Evolutionary conservation across 2,113 vertebrate species (phyloP).

Genomic region (Notiomystis cincta): DNA sequence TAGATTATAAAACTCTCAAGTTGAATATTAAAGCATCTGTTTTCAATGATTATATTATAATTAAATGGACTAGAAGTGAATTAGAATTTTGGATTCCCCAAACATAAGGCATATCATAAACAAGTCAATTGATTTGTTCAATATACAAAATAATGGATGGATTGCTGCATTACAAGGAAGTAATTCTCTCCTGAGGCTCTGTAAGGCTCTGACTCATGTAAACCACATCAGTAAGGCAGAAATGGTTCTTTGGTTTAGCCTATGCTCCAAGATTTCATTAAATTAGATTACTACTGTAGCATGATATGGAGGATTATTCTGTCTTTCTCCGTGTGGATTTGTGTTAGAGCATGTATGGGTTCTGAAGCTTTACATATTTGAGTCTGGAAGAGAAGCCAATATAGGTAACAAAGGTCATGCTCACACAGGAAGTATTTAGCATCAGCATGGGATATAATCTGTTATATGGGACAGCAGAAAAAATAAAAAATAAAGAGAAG

Average conservation of each 20-base stretch:
- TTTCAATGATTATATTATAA: slow-evolving; percentile 67
- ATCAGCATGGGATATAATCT: neutral
- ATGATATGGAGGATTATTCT: neutral
- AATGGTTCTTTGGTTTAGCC: slow-evolving; percentile 30
- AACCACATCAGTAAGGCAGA: slow-evolving; percentile 43
- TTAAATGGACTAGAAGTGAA: slow-evolving; percentile 68
- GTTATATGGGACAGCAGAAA: neutral
- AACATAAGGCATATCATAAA: slow-evolving; percentile 57
- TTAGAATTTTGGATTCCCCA: slow-evolving; percentile 60
- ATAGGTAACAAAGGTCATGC: neutral
- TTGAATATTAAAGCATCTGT: slow-evolving; percentile 71
- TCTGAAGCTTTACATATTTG: neutral
- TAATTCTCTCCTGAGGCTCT: slow-evolving; percentile 1
- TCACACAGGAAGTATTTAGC: neutral
- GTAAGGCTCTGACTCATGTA: no score
- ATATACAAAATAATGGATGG: slow-evolving; percentile 39
- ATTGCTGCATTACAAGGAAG: slow-evolving; percentile 25
- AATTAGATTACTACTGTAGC: slow-evolving; percentile 1
- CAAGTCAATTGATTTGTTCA: slow-evolving; percentile 56
- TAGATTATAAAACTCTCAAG: slow-evolving; percentile 66
- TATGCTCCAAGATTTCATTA: slow-evolving; percentile 9
- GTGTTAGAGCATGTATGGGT: neutral
- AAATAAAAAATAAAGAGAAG: neutral
- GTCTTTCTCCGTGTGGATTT: neutral
- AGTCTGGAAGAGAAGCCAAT: neutral